Base-by-base conservation (phyloP, 2,888 invertebrate species). In the Campaea margaritaria region DNA sequence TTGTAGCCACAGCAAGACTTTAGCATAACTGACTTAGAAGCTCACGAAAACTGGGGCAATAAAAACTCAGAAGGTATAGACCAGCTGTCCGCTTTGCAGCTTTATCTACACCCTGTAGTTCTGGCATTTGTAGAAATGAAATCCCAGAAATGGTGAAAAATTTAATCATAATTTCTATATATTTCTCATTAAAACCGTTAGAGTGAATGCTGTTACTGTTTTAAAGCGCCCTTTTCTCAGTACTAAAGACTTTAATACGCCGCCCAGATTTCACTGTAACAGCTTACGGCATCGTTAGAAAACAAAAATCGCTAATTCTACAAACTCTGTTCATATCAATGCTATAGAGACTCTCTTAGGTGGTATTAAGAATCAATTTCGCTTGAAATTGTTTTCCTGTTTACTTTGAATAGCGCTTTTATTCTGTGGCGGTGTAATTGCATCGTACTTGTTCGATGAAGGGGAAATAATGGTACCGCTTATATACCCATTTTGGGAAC, bases 381-480 rank as follows among this genome's bases (percentile, higher is more conserved):
- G 55, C 49, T 49, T 60, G 57, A 50, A 57, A 62, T 62, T 41
- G 53, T 50, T 61, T 61, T 41, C 21, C 16, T 45, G 49, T 46
- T 50, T 53, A 44, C 48, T 64, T 58, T 48, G 39, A 42, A 21
- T 47, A 61, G 56, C 50, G 50, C 52, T 47, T 60, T 56, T 55
- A 51, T 48, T 56, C 43, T 56, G 54, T 42, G 59, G 57, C 43
- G 57, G 36, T 61, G 58, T 63, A 58, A 66, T 63, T 63, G 65
- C 58, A 53, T 38, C 62, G 53, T 56, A 44, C 51, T 57, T 54
- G 57, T 57, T 64, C 58, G 60, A 48, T 64, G 60, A 53, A 60
- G 57, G 49, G 59, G 64, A 64, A 67, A 38, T 41, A 60, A 58
- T 27, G 46, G 44, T 41, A 59, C 49, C 53, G 49, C 34, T 50